Percentiles rank a stretch among this genome's conserved stretches.
Conservation (phyloP, 2,797 vertebrate species). For the Sebastes vulpes region DNA sequence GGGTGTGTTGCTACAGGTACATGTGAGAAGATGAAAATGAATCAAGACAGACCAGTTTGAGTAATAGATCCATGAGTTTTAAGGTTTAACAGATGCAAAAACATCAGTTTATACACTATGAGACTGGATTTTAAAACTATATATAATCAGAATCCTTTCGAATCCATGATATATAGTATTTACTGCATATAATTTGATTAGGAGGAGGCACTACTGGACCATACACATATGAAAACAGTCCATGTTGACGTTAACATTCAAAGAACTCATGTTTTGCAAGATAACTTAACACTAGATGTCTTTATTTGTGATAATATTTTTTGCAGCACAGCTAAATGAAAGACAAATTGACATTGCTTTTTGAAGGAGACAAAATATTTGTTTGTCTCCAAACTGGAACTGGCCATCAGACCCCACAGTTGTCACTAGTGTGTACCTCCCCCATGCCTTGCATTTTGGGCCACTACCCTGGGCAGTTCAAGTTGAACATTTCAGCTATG, state of each 20-base stretch:
- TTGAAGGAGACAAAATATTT: neutral
- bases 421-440: neutral
- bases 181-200: neutral
- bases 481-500: constrained; percentile 11
- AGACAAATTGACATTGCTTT: neutral
- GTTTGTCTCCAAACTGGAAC: neutral
- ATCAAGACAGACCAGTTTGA: constrained; percentile 11
- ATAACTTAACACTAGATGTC: neutral
- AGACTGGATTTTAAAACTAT: neutral
- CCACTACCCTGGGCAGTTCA: constrained; percentile 24
- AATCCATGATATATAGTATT: neutral
- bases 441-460: constrained; percentile 2
- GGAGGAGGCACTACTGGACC: neutral
- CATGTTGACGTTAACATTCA: neutral
- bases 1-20: constrained; percentile 32
- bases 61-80: neutral
- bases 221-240: neutral
- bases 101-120: neutral
- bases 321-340: neutral
- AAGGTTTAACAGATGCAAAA: neutral
- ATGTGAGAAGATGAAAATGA: constrained; percentile 28
- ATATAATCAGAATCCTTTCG: neutral
- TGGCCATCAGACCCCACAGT: neutral
- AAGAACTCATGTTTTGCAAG: neutral
- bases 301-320: neutral